Evolutionary conservation across 2,113 vertebrate species (phyloP).

Genomic region (Amia ocellicauda): DNA sequence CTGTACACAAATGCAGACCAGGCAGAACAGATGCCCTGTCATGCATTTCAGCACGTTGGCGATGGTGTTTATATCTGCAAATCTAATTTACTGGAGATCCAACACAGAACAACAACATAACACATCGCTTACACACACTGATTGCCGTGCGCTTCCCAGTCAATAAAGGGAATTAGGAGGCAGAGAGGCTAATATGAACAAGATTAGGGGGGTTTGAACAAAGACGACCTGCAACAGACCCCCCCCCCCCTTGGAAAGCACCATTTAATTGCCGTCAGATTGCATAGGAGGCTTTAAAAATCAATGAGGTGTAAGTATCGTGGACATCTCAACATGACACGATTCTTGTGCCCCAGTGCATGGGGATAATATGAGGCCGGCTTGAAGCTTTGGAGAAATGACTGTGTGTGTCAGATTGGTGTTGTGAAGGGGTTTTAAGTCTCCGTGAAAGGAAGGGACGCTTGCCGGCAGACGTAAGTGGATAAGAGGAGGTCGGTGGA

Average conservation of each 20-base stretch:
- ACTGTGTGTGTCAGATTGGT: no score
- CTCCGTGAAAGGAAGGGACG: no score
- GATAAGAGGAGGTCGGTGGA: no score
- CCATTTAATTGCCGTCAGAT: constrained; percentile 15
- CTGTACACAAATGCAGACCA: no score
- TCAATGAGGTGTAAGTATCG: constrained; percentile 5
- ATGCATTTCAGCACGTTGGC: not conserved
- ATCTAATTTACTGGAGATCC: constrained; percentile 3
- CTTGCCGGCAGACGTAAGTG: not conserved
- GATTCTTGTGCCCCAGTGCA: not conserved
- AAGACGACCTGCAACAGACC: constrained; percentile 5
- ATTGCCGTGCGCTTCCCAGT: not conserved
- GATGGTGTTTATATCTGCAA: constrained; percentile 14
- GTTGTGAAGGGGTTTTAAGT: no score
- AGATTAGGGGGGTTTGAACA: constrained; percentile 14
- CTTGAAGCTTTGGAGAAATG: not conserved
- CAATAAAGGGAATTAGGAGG: constrained; percentile 16
- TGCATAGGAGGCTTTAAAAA: constrained; percentile 9
- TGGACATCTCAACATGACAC: not conserved
- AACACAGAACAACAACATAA: constrained; percentile 11
- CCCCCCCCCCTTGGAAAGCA: not conserved
- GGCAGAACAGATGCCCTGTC: no score
- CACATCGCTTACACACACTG: constrained; percentile 3
- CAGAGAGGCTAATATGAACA: constrained; percentile 12
- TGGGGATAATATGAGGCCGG: not conserved